Percentiles rank a stretch among this genome's conserved stretches.
Evolutionary conservation across 2,888 invertebrate genomes (phyloP).

Genomic region (Gastrophysa polygoni): DNA sequence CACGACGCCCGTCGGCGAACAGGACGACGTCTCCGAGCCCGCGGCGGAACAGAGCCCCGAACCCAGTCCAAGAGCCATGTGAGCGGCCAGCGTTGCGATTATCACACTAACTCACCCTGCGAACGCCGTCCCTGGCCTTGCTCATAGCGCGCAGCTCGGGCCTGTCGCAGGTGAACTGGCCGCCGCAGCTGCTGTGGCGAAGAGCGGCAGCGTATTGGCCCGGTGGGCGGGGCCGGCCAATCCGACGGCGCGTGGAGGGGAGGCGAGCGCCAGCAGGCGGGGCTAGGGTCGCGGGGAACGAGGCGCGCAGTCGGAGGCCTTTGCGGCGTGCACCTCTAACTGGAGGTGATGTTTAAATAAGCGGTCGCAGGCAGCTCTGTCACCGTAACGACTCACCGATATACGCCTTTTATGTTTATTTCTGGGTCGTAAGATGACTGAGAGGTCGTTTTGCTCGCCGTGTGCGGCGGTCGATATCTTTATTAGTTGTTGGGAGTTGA

Average conservation of each 20-base stretch:
- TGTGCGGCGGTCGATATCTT: slow-evolving; percentile 25
- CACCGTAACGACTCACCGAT: slow-evolving; percentile 45
- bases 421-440: slow-evolving; percentile 38
- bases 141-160: neutral
- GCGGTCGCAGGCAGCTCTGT: slow-evolving; percentile 51
- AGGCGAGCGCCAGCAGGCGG: slow-evolving; percentile 43
- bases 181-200: too few relatives aligned
- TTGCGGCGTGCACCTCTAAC: slow-evolving; percentile 55
- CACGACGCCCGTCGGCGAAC: slow-evolving; percentile 59
- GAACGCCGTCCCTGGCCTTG: too few relatives aligned
- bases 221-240: slow-evolving; percentile 49
- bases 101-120: neutral
- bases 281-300: slow-evolving; percentile 48
- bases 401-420: slow-evolving; percentile 47
- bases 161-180: neutral
- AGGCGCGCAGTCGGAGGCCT: slow-evolving; percentile 49
- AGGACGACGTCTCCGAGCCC: slow-evolving; percentile 58
- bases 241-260: slow-evolving; percentile 46
- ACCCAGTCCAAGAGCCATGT: slow-evolving; percentile 62
- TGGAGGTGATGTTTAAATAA: slow-evolving; percentile 57
- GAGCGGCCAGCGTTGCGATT: slow-evolving; percentile 54
- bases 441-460: slow-evolving; percentile 36
- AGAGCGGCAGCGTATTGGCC: slow-evolving; percentile 51
- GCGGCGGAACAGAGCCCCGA: slow-evolving; percentile 62
- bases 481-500: slow-evolving; percentile 21